A percentile compares a stretch with the other conserved stretches of the same genome.
phyloP scores from a whole-genome alignment of 2,797 vertebrate species.

The Fundulus diaphanus region DNA sequence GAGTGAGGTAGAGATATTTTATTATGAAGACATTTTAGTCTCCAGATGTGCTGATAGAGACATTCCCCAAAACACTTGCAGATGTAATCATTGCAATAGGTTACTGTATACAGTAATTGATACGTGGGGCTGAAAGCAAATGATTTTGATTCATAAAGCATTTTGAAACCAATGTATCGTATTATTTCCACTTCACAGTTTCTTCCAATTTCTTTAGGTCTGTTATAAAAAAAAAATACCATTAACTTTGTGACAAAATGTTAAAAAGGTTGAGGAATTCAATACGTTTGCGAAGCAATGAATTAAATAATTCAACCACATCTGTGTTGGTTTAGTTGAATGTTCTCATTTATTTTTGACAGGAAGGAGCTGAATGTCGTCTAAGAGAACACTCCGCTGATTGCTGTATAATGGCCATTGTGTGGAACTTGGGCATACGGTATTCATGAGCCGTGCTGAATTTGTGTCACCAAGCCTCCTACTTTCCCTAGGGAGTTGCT shows the following conservation, averaged over 20 bases:
- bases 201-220: background rate
- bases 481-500: conserved; percentile 51
- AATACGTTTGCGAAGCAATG: background rate
- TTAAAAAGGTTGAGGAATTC: background rate
- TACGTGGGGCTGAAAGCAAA: background rate
- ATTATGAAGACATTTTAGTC: background rate
- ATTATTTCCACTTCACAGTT: background rate
- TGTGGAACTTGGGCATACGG: conserved; percentile 38
- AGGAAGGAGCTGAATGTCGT: conserved; percentile 21
- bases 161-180: background rate
- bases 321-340: background rate
- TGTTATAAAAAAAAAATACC: background rate
- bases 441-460: conserved; percentile 55
- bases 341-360: conserved; percentile 1
- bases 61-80: background rate
- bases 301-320: background rate
- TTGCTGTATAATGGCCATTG: conserved; percentile 31
- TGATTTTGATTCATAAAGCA: background rate
- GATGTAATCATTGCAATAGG: background rate
- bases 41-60: background rate
- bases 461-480: conserved; percentile 58
- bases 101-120: background rate
- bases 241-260: background rate
- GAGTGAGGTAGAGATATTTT: background rate
- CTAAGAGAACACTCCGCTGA: conserved; percentile 21